Conservation (phyloP, 2,797 vertebrate species). For the Pantherophis vulpinus region DNA sequence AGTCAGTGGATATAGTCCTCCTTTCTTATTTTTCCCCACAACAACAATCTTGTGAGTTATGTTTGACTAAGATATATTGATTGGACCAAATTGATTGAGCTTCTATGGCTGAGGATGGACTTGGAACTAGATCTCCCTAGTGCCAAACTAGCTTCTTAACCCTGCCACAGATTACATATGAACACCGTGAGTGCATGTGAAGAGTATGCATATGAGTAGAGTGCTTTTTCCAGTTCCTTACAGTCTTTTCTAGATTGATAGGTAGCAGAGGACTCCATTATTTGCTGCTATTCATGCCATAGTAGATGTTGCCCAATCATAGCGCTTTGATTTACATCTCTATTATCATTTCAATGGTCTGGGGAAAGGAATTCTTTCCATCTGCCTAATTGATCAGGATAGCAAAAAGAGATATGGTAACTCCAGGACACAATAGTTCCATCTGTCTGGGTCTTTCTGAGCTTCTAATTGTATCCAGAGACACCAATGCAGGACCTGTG, state of each 20-base stretch:
- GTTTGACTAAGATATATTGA: not conserved
- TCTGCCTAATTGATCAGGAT: not conserved
- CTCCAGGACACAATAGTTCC: not conserved
- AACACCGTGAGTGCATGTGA: not conserved
- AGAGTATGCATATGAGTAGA: not conserved
- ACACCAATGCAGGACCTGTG: not conserved
- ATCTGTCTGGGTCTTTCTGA: not conserved
- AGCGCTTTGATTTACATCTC: not conserved
- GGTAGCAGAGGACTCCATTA: not conserved
- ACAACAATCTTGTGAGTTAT: not conserved
- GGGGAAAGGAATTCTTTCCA: not conserved
- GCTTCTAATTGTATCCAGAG: not conserved
- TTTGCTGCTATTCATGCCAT: not conserved
- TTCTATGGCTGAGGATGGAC: not conserved
- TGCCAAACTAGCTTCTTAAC: not conserved
- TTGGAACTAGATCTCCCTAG: not conserved
- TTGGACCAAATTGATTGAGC: not conserved
- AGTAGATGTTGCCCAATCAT: not conserved
- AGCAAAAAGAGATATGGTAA: slow-evolving; percentile 19
- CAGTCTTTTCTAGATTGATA: not conserved
- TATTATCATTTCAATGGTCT: not conserved
- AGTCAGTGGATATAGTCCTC: not conserved
- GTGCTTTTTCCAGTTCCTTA: not conserved
- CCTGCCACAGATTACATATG: not conserved
- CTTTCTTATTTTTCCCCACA: not conserved